These are phyloP conservation scores for Polydrusus cervinus DNA, from an alignment of 2,888 invertebrate species.

Conservation along the genomic window DNA sequence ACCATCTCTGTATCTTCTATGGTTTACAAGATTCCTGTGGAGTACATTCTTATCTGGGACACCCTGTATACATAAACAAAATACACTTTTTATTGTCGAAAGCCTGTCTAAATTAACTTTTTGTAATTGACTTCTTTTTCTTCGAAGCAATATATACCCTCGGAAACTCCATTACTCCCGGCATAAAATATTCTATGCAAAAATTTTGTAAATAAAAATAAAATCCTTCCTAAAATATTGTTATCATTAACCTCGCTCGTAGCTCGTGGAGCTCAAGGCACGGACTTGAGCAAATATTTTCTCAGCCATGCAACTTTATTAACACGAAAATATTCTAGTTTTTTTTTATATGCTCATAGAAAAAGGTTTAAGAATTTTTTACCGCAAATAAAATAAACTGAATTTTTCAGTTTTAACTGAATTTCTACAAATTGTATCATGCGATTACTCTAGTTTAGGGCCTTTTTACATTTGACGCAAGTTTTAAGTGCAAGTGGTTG, in stretches of 20 bases:
- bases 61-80: too few relatives aligned
- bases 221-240: conserved; percentile 16
- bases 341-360: neutral
- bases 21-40: too few relatives aligned
- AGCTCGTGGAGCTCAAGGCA: conserved; percentile 16
- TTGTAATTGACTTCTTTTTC: neutral
- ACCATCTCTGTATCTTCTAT: too few relatives aligned
- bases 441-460: too few relatives aligned
- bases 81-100: too few relatives aligned
- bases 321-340: neutral
- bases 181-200: conserved; percentile 10
- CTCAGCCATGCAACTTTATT: conserved; percentile 8
- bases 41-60: too few relatives aligned
- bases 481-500: too few relatives aligned
- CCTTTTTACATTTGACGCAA: too few relatives aligned
- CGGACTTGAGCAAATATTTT: conserved; percentile 10
- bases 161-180: neutral
- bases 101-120: too few relatives aligned
- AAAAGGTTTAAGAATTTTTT: neutral
- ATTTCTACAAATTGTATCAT: too few relatives aligned
- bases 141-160: neutral
- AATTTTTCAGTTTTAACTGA: too few relatives aligned
- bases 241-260: conserved; percentile 8
- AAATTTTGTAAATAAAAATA: conserved; percentile 16
- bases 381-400: too few relatives aligned